Conservation (phyloP, 2,113 vertebrate species). For the Calidris pugnax region DNA sequence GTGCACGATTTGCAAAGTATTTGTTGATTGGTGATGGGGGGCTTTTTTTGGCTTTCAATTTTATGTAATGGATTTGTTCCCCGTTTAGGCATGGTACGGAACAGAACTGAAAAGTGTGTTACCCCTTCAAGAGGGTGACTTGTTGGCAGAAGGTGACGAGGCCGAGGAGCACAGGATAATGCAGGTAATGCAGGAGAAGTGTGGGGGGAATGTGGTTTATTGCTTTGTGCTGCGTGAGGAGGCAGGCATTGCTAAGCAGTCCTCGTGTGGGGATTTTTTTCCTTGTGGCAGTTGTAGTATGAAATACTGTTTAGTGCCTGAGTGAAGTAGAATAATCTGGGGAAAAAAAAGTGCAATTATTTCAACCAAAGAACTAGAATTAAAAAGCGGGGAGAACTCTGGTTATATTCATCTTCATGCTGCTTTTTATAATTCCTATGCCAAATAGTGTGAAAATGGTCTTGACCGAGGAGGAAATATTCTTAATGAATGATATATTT, state of each 20-base stretch:
- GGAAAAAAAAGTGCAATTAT: not conserved
- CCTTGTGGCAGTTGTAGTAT: not conserved
- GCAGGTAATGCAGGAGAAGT: conserved; percentile 72
- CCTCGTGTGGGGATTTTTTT: not conserved
- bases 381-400: not conserved
- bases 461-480: not conserved
- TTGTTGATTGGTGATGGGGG: not conserved
- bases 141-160: not conserved
- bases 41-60: not conserved
- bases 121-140: conserved; percentile 54
- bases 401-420: not conserved
- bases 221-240: not conserved
- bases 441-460: not conserved
- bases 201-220: not conserved
- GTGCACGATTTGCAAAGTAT: not conserved
- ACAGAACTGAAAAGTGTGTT: conserved; percentile 73
- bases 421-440: not conserved
- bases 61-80: conserved; percentile 47
- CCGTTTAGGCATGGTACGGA: conserved; percentile 73
- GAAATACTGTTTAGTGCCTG: not conserved
- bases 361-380: not conserved
- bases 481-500: conserved; percentile 38
- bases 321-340: not conserved
- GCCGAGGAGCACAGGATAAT: not conserved
- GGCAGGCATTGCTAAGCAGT: not conserved